phyloP scores from a whole-genome alignment of 2,113 vertebrate genomes.

The Blennius ocellaris region DNA sequence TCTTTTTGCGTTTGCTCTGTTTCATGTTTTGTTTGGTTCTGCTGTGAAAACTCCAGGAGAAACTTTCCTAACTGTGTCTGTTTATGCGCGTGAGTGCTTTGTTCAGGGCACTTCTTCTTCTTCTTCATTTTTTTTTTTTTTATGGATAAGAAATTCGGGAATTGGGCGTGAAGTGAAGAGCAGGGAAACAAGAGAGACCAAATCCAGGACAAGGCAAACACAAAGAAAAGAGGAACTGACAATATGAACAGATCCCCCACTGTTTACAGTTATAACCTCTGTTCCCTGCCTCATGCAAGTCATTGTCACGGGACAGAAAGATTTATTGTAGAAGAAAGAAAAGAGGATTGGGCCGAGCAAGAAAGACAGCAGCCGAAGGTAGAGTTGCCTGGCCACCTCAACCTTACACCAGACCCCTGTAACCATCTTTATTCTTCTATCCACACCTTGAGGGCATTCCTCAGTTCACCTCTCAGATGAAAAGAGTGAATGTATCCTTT shows the following conservation, averaged over 20 bases:
- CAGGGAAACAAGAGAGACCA: constrained; percentile 50
- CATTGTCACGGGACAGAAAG: constrained; percentile 31
- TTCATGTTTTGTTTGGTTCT: constrained; percentile 79
- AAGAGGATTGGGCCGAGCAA: constrained; percentile 23
- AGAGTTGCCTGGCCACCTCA: constrained; percentile 23
- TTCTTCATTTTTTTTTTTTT: constrained; percentile 17
- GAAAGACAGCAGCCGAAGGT: constrained; percentile 25
- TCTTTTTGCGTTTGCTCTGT: constrained; percentile 48
- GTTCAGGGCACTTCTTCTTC: constrained; percentile 19
- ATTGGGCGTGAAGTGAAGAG: constrained; percentile 6
- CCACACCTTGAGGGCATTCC: constrained; percentile 76
- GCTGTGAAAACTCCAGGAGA: constrained; percentile 70
- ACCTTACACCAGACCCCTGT: constrained; percentile 39
- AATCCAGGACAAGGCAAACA: constrained; percentile 49
- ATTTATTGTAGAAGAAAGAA: constrained; percentile 15
- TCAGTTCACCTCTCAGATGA: constrained; percentile 65
- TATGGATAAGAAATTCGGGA: constrained; percentile 34
- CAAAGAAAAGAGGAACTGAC: constrained; percentile 28
- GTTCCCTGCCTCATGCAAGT: constrained; percentile 26
- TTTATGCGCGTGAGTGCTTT: not conserved
- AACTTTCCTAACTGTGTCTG: constrained; percentile 71
- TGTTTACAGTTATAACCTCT: constrained; percentile 54
- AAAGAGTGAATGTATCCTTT: constrained; percentile 69
- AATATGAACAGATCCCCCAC: constrained; percentile 45
- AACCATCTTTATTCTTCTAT: constrained; percentile 52